Conservation (phyloP, 2,888 invertebrate genomes). For the Oligia latruncula region DNA sequence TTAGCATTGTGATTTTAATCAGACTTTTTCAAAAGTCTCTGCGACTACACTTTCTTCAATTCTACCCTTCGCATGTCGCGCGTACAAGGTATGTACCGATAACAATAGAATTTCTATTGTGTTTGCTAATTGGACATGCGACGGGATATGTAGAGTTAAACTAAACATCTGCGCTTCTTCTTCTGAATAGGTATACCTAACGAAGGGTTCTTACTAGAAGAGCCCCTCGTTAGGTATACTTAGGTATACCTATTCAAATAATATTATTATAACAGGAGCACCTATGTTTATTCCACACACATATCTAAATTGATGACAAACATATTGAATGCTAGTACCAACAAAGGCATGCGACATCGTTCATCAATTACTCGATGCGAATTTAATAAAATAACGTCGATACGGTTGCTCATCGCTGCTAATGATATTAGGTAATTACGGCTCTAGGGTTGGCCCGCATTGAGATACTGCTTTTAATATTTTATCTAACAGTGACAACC, state of each 20-base stretch:
- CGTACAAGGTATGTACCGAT: too few species aligned
- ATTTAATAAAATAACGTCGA: slow-evolving; percentile 72
- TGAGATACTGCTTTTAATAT: slow-evolving; percentile 18
- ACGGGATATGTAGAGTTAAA: too few species aligned
- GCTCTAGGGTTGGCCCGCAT: slow-evolving; percentile 22
- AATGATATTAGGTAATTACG: slow-evolving; percentile 67
- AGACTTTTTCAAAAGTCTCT: too few species aligned
- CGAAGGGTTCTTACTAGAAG: too few species aligned
- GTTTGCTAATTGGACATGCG: too few species aligned
- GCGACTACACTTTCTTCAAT: too few species aligned
- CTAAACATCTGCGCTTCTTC: too few species aligned
- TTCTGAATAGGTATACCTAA: too few species aligned
- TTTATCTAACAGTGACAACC: slow-evolving; percentile 33
- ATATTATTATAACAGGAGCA: background rate
- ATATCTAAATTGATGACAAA: slow-evolving; percentile 24
- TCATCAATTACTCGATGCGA: slow-evolving; percentile 73
- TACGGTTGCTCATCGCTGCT: slow-evolving; percentile 51
- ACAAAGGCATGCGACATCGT: slow-evolving; percentile 62
- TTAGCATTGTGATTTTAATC: too few species aligned
- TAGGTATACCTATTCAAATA: background rate
- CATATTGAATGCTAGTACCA: slow-evolving; percentile 4
- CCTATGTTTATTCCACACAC: background rate
- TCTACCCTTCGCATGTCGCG: too few species aligned
- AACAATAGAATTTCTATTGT: too few species aligned
- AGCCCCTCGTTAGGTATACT: background rate